Conservation (phyloP, 2,797 vertebrate genomes). For the Takifugu ocellatus region DNA sequence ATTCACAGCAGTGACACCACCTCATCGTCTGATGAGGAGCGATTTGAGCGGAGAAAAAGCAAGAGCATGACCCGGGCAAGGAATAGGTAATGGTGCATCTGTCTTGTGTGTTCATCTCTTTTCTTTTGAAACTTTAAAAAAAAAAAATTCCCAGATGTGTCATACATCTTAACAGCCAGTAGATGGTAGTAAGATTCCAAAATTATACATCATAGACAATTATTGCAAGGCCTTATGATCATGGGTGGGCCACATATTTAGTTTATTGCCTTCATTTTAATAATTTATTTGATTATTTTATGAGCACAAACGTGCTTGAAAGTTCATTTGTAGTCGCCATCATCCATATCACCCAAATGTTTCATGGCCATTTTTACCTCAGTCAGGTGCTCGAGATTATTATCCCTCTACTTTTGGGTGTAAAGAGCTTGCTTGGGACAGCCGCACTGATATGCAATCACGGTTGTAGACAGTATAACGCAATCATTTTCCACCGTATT, state of each 20-base stretch:
- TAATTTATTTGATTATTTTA: not conserved
- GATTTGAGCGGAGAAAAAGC: constrained; percentile 96
- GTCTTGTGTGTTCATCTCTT: not conserved
- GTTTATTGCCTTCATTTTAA: not conserved
- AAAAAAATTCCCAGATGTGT: not conserved
- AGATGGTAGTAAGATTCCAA: not conserved
- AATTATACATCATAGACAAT: not conserved
- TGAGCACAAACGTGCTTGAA: too few species aligned
- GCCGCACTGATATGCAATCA: too few species aligned
- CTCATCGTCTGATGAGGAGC: constrained; percentile 95
- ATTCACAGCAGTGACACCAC: constrained; percentile 99
- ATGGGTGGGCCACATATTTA: too few species aligned
- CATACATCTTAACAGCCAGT: not conserved
- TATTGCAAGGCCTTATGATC: not conserved
- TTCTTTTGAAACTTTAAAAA: not conserved
- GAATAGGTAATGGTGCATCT: constrained; percentile 80
- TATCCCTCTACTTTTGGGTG: too few species aligned
- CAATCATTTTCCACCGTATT: too few species aligned
- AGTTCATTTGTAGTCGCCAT: too few species aligned
- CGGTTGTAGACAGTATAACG: too few species aligned
- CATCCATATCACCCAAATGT: too few species aligned
- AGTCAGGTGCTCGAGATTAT: too few species aligned
- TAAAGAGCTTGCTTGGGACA: too few species aligned
- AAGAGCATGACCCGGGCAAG: constrained; percentile 97
- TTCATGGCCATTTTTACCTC: too few species aligned